Conservation (phyloP, 2,113 vertebrate genomes). For the Xiphias gladius region DNA sequence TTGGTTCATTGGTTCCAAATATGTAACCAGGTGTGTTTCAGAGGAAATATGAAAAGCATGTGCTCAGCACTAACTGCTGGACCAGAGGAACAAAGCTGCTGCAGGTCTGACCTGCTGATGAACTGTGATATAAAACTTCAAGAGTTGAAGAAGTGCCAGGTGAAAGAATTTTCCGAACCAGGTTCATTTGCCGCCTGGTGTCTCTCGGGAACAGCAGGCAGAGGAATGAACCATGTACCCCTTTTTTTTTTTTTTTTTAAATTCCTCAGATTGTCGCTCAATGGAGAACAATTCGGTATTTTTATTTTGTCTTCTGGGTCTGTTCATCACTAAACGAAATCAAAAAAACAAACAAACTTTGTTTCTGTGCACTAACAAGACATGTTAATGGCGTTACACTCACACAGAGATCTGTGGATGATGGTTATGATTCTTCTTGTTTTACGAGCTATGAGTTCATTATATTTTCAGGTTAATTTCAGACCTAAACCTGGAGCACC, state of each 20-base stretch:
- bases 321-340: constrained; percentile 18
- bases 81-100: constrained; percentile 49
- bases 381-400: neutral
- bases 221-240: neutral
- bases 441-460: constrained; percentile 5
- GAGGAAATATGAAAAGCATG: constrained; percentile 13
- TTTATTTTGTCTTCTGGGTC: neutral
- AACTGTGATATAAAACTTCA: constrained; percentile 33
- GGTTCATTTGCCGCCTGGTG: constrained; percentile 2
- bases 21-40: neutral
- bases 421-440: constrained; percentile 10
- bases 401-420: constrained; percentile 10
- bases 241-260: neutral
- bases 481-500: constrained; percentile 4
- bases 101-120: constrained; percentile 43
- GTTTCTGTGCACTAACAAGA: constrained; percentile 28
- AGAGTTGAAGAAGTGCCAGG: constrained; percentile 45
- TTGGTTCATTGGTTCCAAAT: constrained; percentile 22
- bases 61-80: constrained; percentile 29
- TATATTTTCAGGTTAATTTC: neutral
- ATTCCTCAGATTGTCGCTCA: neutral
- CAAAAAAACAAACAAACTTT: neutral
- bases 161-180: constrained; percentile 8
- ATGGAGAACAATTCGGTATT: neutral
- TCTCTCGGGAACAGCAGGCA: constrained; percentile 22